Percentiles rank a stretch among this genome's conserved stretches.
Evolutionary conservation across 64 coral and sea anemone genomes (phyloP).

Genomic region (Cladopsammia gracilis): DNA sequence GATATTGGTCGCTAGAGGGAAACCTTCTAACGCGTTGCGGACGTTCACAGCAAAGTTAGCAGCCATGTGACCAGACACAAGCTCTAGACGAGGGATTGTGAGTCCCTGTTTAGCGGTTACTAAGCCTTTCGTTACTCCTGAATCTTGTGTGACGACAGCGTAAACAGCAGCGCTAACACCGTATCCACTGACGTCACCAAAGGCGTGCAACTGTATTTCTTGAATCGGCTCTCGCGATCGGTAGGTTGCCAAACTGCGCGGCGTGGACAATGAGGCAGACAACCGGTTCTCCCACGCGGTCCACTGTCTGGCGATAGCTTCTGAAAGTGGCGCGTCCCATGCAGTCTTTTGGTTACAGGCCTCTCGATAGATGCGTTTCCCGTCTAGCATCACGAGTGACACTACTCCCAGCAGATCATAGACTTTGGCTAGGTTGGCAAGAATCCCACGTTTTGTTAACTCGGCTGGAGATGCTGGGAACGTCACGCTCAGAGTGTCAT

Average conservation of each 20-base stretch:
- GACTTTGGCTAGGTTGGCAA: too few relatives aligned
- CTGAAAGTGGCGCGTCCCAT: slow-evolving; percentile 28
- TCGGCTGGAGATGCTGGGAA: not conserved
- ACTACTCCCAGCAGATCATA: not conserved
- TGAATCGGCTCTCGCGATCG: slow-evolving; percentile 30
- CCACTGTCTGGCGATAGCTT: too few relatives aligned
- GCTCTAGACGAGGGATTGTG: too few relatives aligned
- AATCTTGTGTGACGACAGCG: not conserved
- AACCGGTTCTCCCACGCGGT: not conserved
- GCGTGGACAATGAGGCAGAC: not conserved
- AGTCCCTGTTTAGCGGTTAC: slow-evolving; percentile 11
- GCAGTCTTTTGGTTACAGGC: not conserved
- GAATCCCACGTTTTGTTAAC: too few relatives aligned
- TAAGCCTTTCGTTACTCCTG: not conserved
- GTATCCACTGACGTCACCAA: too few relatives aligned
- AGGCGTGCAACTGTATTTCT: too few relatives aligned
- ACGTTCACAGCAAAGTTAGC: not conserved
- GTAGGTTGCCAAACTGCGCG: not conserved
- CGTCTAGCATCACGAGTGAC: not conserved
- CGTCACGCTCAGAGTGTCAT: not conserved
- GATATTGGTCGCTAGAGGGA: too few relatives aligned
- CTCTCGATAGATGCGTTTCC: not conserved
- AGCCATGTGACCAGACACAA: too few relatives aligned
- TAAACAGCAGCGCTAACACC: not conserved
- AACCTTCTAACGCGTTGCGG: too few relatives aligned